Conservation (phyloP, 2,888 invertebrate species). For the Dryococelus australis region DNA sequence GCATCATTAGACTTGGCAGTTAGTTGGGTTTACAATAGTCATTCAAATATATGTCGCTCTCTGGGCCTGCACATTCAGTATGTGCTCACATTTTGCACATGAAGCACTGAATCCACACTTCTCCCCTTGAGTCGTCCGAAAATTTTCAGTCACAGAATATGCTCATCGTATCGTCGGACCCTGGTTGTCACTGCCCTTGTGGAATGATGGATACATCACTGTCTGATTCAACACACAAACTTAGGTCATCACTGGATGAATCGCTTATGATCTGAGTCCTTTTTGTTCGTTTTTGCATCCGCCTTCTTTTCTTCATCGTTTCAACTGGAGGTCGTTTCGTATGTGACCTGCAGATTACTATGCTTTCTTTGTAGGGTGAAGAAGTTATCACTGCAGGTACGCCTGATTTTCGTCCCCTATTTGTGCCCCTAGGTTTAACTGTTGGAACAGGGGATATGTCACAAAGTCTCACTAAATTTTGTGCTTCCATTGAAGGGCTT, state of each 20-base stretch:
- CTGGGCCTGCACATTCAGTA: background rate
- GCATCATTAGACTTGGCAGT: background rate
- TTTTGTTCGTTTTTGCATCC: background rate
- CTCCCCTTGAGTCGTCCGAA: background rate
- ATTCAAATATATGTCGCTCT: background rate
- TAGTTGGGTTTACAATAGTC: too few relatives aligned
- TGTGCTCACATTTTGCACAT: background rate
- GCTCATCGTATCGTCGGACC: background rate
- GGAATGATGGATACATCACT: too few relatives aligned
- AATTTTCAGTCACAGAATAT: background rate
- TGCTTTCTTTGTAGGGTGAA: background rate
- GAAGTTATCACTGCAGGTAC: background rate
- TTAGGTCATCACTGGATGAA: background rate
- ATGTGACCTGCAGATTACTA: too few relatives aligned
- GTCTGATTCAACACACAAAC: too few relatives aligned
- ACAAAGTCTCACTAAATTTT: background rate
- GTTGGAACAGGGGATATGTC: background rate
- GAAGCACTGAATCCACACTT: background rate
- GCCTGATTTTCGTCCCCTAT: background rate
- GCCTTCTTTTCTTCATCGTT: background rate
- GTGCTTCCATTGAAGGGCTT: background rate
- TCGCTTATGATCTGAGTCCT: background rate
- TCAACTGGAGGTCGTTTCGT: background rate
- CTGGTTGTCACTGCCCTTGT: background rate
- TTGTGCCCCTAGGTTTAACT: background rate